Evolutionary conservation across 2,888 invertebrate species (phyloP).

Genomic region (Malthinus seriepunctatus): DNA sequence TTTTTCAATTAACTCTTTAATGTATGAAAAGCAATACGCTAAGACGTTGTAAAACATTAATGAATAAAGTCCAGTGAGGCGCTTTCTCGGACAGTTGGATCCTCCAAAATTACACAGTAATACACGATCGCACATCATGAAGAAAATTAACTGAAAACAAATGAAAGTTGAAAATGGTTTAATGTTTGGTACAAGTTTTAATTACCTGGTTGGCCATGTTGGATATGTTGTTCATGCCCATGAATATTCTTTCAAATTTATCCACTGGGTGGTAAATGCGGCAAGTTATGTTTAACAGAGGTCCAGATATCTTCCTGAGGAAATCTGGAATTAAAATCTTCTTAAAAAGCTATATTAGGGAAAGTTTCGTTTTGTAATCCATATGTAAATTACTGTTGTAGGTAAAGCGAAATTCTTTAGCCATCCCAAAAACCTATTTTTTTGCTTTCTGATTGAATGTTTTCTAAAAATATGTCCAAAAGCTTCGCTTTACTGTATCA

Average conservation of each 20-base stretch:
- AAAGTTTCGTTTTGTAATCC: too few species aligned
- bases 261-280: slow-evolving; percentile 65
- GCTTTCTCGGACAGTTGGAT: slow-evolving; percentile 51
- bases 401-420: too few species aligned
- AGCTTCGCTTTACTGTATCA: too few species aligned
- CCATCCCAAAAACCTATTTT: too few species aligned
- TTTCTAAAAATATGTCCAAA: too few species aligned
- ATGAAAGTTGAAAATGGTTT: neutral
- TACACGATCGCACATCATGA: slow-evolving; percentile 72
- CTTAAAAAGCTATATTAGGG: neutral
- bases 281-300: slow-evolving; percentile 54
- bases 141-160: slow-evolving; percentile 66
- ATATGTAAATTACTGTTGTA: too few species aligned
- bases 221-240: slow-evolving; percentile 72
- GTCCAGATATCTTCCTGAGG: slow-evolving; percentile 48
- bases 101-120: slow-evolving; percentile 57
- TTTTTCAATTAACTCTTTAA: slow-evolving; percentile 72
- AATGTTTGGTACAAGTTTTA: slow-evolving; percentile 24
- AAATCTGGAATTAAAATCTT: slow-evolving; percentile 44
- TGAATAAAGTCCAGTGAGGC: slow-evolving; percentile 72
- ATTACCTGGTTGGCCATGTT: slow-evolving; percentile 70
- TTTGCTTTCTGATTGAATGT: too few species aligned
- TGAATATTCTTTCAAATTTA: slow-evolving; percentile 65
- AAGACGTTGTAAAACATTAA: slow-evolving; percentile 83
- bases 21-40: slow-evolving; percentile 76